These are phyloP conservation scores for Holacanthella duospinosa DNA, from an alignment of 2,888 invertebrate genomes.

Conservation along the genomic window DNA sequence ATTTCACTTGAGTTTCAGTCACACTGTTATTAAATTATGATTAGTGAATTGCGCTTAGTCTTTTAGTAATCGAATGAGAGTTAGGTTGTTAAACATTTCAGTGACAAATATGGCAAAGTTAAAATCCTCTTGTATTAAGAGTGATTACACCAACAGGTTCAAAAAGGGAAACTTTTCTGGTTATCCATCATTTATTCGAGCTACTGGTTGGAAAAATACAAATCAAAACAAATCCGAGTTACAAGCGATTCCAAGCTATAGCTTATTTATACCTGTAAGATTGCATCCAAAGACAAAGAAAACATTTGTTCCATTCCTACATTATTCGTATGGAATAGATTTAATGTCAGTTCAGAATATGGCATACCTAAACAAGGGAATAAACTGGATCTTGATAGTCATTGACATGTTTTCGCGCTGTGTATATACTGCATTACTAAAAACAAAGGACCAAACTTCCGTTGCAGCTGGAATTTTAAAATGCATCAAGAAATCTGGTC, in stretches of 20 bases:
- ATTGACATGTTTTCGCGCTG: not conserved
- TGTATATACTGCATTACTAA: not conserved
- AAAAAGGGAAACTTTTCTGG: conserved; percentile 1
- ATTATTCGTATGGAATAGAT: not conserved
- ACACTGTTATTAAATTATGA: too few species aligned
- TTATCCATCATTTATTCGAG: not conserved
- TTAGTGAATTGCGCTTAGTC: too few species aligned
- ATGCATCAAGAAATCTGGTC: not conserved
- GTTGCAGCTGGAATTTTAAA: not conserved
- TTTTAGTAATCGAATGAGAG: too few species aligned
- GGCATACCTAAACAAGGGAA: not conserved
- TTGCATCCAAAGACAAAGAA: not conserved
- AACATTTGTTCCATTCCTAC: not conserved
- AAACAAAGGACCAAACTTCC: not conserved
- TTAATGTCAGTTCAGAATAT: conserved; percentile 4
- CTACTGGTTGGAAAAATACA: not conserved
- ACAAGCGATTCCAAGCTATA: not conserved
- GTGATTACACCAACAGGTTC: not conserved
- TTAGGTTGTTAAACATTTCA: not conserved
- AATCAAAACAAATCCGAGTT: not conserved
- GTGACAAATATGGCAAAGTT: not conserved
- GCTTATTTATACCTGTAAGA: not conserved
- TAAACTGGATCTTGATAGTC: not conserved
- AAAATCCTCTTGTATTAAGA: not conserved
- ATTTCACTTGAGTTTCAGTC: too few species aligned